These are phyloP conservation scores for Macrotis lagotis DNA, from an alignment of 2,113 vertebrate species.

Conservation along the genomic window DNA sequence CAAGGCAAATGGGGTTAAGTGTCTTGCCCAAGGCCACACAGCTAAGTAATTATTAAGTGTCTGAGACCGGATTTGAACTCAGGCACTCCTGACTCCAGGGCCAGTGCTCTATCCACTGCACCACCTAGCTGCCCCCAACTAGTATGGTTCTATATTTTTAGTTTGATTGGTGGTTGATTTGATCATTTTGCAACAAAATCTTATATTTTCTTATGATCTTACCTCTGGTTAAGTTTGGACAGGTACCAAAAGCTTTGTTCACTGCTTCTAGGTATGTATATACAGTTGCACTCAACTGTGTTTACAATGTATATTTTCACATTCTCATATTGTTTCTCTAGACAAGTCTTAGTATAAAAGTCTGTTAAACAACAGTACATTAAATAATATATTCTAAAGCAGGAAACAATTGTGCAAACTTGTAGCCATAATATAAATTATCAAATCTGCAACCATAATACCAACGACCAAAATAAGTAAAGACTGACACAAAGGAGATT, in stretches of 20 bases:
- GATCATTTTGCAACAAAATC: not conserved
- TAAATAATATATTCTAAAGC: conserved; percentile 37
- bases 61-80: too few relatives aligned
- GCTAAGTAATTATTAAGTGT: too few relatives aligned
- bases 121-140: too few relatives aligned
- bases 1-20: too few relatives aligned
- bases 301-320: conserved; percentile 26
- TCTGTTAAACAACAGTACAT: not conserved
- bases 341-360: conserved; percentile 34
- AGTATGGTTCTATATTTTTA: not conserved
- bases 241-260: not conserved
- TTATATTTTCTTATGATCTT: not conserved
- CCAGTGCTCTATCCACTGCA: too few relatives aligned
- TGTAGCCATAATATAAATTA: conserved; percentile 20
- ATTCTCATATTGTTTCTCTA: conserved; percentile 50
- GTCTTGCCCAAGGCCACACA: too few relatives aligned
- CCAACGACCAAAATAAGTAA: conserved; percentile 11
- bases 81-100: too few relatives aligned
- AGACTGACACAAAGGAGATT: not conserved
- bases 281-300: not conserved
- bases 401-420: conserved; percentile 21
- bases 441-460: conserved; percentile 22
- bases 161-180: not conserved
- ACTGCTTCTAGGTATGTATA: not conserved
- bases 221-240: not conserved